Evolutionary conservation across 1,140 invertebrate species (phyloP).

Genomic region (Helicorthomorpha holstii): DNA sequence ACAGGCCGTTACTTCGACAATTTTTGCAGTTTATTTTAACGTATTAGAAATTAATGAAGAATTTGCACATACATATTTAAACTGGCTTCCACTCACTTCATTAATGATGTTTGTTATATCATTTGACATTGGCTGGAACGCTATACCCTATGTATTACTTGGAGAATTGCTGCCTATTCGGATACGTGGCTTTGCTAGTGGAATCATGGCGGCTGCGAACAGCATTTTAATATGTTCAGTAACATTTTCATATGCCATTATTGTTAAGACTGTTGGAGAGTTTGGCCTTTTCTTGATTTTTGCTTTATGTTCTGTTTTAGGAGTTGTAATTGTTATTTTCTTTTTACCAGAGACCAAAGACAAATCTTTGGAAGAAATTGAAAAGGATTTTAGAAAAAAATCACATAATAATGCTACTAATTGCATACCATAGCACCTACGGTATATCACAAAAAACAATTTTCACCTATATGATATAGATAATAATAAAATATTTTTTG

Average conservation of each 20-base stretch:
- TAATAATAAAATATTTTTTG: no score
- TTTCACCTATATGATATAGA: no score
- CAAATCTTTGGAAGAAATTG: constrained; percentile 32
- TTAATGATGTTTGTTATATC: constrained; percentile 36
- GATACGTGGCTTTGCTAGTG: constrained; percentile 54
- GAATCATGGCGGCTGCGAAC: constrained; percentile 52
- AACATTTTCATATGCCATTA: constrained; percentile 31
- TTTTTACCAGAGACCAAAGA: constrained; percentile 40
- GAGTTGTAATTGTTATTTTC: constrained; percentile 32
- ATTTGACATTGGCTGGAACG: constrained; percentile 44
- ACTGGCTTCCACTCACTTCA: constrained; percentile 33
- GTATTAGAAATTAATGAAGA: constrained; percentile 13
- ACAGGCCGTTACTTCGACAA: constrained; percentile 15
- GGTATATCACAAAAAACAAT: no score
- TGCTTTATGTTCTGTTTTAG: constrained; percentile 22
- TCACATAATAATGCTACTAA: no score
- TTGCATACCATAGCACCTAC: no score
- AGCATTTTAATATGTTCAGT: constrained; percentile 64
- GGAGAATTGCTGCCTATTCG: constrained; percentile 62
- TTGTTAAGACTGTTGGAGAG: background rate
- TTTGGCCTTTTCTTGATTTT: constrained; percentile 25
- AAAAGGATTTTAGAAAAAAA: no score
- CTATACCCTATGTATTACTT: constrained; percentile 58
- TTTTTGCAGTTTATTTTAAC: constrained; percentile 24
- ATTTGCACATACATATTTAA: constrained; percentile 10